Percentiles rank a stretch among this genome's conserved stretches.
These are phyloP conservation scores for Holocentrus rufus DNA, from an alignment of 2,797 vertebrate species.

Conservation along the genomic window DNA sequence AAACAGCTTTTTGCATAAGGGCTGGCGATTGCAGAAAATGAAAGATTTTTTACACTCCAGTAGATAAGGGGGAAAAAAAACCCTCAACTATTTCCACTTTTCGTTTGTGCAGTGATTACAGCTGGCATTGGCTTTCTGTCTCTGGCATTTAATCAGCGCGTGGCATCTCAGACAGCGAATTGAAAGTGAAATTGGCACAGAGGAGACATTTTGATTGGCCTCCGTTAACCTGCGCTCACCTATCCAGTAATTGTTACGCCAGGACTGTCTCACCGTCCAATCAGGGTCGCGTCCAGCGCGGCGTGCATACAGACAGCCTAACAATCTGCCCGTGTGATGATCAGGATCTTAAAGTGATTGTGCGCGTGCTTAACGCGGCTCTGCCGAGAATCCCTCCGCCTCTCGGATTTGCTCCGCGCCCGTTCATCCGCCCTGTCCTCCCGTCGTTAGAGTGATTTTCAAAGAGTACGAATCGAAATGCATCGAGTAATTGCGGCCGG, in stretches of 20 bases:
- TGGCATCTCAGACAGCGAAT: conserved; percentile 61
- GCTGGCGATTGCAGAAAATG: conserved; percentile 41
- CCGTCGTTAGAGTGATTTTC: conserved; percentile 42
- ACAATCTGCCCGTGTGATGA: conserved; percentile 40
- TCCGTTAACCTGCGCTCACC: conserved; percentile 56
- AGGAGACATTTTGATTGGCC: conserved; percentile 61
- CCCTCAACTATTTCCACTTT: conserved; percentile 59
- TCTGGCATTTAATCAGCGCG: conserved; percentile 59
- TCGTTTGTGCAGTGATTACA: conserved; percentile 70
- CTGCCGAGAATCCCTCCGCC: conserved; percentile 24
- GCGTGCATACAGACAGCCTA: conserved; percentile 40
- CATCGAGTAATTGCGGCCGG: conserved; percentile 50
- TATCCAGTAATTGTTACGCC: conserved; percentile 39
- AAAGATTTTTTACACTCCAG: conserved; percentile 57
- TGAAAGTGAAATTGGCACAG: conserved; percentile 61
- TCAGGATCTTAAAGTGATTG: conserved; percentile 50
- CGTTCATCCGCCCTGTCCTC: conserved; percentile 54
- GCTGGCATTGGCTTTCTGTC: conserved; percentile 55
- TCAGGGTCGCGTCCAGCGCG: conserved; percentile 40
- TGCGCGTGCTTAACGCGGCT: conserved; percentile 57
- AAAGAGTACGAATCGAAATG: conserved; percentile 39
- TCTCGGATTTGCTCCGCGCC: conserved; percentile 11
- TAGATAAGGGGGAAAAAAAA: conserved; percentile 57
- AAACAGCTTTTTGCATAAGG: conserved; percentile 14
- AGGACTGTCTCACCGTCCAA: conserved; percentile 39